A percentile compares a stretch with the other conserved stretches of the same genome.
phyloP scores from a whole-genome alignment of 1,140 invertebrate genomes.

The Drosophila tropicalis region DNA sequence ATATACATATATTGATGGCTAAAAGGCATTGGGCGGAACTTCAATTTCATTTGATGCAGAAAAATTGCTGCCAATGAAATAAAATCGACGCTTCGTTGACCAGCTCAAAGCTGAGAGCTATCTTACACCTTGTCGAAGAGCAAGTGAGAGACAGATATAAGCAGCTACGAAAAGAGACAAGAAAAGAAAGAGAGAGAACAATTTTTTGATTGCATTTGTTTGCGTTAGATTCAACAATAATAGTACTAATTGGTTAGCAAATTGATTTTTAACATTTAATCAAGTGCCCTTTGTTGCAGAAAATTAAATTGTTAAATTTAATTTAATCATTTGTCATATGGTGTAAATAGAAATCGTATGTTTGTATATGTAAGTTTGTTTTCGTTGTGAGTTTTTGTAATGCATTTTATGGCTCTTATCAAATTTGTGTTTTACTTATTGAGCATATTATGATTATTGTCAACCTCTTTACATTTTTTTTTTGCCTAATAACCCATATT shows the following conservation, averaged over 20 bases:
- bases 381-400: too few species aligned
- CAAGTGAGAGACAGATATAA: background rate
- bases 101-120: background rate
- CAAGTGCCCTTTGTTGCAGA: background rate
- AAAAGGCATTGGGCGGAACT: slow-evolving; percentile 51
- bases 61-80: slow-evolving; percentile 80
- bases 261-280: slow-evolving; percentile 3
- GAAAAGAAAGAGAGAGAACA: too few species aligned
- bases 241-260: background rate
- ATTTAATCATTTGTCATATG: background rate
- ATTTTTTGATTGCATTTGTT: background rate
- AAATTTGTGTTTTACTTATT: too few species aligned
- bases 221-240: background rate
- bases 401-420: too few species aligned
- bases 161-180: background rate
- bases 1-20: slow-evolving; percentile 46
- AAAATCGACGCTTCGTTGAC: slow-evolving; percentile 73
- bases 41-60: slow-evolving; percentile 81
- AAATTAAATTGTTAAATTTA: background rate
- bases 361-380: too few species aligned
- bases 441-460: too few species aligned
- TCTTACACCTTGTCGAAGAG: background rate
- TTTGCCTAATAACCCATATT: too few species aligned
- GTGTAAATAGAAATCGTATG: too few species aligned
- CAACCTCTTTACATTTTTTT: too few species aligned